Evolutionary conservation across 1,140 invertebrate genomes (phyloP).

Genomic region (Nixonia krombeini): DNA sequence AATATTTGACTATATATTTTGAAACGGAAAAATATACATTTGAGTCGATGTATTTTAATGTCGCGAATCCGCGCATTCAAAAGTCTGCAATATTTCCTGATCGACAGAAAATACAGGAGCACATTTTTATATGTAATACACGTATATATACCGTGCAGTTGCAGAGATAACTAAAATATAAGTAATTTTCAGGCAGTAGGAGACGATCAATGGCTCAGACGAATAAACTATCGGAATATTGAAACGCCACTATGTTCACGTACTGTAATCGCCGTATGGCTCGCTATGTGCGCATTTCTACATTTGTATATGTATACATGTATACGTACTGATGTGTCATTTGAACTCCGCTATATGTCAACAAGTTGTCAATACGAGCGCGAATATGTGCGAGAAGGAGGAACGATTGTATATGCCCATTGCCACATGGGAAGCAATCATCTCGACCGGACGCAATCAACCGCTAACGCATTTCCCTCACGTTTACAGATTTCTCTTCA

Average conservation of each 20-base stretch:
- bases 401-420: conserved; percentile 28
- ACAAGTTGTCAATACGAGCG: too few relatives aligned
- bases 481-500: conserved; percentile 21
- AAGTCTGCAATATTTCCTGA: too few relatives aligned
- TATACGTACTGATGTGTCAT: conserved; percentile 7
- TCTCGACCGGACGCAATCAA: conserved; percentile 55
- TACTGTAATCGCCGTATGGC: conserved; percentile 41
- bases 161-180: conserved; percentile 66
- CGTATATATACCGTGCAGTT: too few relatives aligned
- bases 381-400: conserved; percentile 45
- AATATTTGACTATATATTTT: too few relatives aligned
- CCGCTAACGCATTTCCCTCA: conserved; percentile 32
- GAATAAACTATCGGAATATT: conserved; percentile 70
- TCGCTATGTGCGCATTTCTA: conserved; percentile 33
- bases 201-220: conserved; percentile 59
- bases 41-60: too few relatives aligned
- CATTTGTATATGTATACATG: conserved; percentile 8
- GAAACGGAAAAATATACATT: too few relatives aligned
- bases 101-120: too few relatives aligned
- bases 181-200: conserved; percentile 62
- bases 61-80: too few relatives aligned
- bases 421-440: conserved; percentile 51
- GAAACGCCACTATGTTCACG: conserved; percentile 55
- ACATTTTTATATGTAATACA: too few relatives aligned
- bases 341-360: conserved; percentile 31